A percentile compares a stretch with the other conserved stretches of the same genome.
Conservation (phyloP, 2,797 vertebrate genomes). For the Lithobates sylvaticus region DNA sequence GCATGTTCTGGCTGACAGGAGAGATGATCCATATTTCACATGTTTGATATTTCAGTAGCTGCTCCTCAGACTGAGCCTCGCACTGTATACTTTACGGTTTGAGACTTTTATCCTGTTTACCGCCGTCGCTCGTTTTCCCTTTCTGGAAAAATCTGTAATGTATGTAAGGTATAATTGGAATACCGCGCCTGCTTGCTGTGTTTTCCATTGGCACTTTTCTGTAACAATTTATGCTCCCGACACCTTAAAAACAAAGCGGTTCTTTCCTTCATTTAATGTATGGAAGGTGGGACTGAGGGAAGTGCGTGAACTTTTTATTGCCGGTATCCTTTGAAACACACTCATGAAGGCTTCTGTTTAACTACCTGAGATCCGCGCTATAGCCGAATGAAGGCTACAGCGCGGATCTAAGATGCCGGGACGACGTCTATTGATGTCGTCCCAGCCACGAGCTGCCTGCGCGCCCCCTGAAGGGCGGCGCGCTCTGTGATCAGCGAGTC, state of each 20-base stretch:
- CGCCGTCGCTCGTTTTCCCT: not conserved
- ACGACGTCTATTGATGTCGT: too few relatives aligned
- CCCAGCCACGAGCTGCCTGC: too few relatives aligned
- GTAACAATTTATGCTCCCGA: not conserved
- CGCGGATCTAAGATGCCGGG: too few relatives aligned
- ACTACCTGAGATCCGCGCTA: too few relatives aligned
- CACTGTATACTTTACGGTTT: not conserved
- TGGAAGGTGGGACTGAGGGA: not conserved
- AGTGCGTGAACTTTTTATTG: not conserved
- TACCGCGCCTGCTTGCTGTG: constrained; percentile 2
- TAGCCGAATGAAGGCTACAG: too few relatives aligned
- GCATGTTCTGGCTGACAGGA: constrained; percentile 4
- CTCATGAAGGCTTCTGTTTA: too few relatives aligned
- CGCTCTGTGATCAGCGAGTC: too few relatives aligned
- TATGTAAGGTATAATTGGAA: constrained; percentile 12
- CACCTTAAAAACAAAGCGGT: not conserved
- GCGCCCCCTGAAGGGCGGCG: too few relatives aligned
- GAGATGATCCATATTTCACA: not conserved
- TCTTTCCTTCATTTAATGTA: not conserved
- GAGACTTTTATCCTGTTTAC: constrained; percentile 3
- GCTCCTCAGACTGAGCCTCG: not conserved
- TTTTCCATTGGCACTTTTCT: constrained; percentile 8
- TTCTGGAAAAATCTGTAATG: constrained; percentile 16
- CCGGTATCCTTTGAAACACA: not conserved
- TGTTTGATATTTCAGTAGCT: constrained; percentile 1